Evolutionary conservation across 2,888 invertebrate genomes (phyloP).

Genomic region (Nymphalis c-album): DNA sequence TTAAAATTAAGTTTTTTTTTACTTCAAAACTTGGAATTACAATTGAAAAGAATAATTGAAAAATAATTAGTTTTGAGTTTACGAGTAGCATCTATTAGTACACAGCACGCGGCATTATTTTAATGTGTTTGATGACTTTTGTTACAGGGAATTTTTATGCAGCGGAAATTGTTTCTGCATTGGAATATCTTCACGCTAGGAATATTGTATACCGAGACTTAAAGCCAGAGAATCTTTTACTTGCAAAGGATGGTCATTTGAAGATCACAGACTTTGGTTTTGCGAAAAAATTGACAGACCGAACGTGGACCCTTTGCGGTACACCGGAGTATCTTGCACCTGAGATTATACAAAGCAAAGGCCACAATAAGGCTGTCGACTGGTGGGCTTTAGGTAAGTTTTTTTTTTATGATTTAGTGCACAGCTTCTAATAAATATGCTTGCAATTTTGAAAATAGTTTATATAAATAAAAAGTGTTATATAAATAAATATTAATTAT

Average conservation of each 20-base stretch:
- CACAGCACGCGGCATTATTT: slow-evolving; percentile 1
- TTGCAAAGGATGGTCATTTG: slow-evolving; percentile 96
- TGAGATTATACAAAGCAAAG: slow-evolving; percentile 98
- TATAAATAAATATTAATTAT: too few relatives aligned
- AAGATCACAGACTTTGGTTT: slow-evolving; percentile 99
- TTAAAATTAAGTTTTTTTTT: too few relatives aligned
- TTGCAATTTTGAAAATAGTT: too few relatives aligned
- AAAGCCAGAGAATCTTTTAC: slow-evolving; percentile 96
- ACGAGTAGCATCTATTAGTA: too few relatives aligned
- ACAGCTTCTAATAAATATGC: neutral
- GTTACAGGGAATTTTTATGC: slow-evolving; percentile 92
- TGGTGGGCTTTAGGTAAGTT: slow-evolving; percentile 97
- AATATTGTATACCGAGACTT: slow-evolving; percentile 94
- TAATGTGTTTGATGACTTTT: slow-evolving; percentile 45
- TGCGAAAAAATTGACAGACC: slow-evolving; percentile 95
- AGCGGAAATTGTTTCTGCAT: slow-evolving; percentile 94
- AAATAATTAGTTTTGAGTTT: too few relatives aligned
- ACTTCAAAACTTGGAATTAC: too few relatives aligned
- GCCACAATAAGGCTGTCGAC: slow-evolving; percentile 98
- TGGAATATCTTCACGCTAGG: slow-evolving; percentile 95
- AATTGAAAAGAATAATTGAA: too few relatives aligned
- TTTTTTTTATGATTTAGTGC: neutral
- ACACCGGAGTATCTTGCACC: slow-evolving; percentile 99
- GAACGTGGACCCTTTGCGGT: slow-evolving; percentile 98
- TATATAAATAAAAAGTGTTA: too few relatives aligned